Percentiles rank a stretch among this genome's conserved stretches.
These are phyloP conservation scores for Drosophila azteca DNA, from an alignment of 1,140 invertebrate genomes.

Conservation along the genomic window DNA sequence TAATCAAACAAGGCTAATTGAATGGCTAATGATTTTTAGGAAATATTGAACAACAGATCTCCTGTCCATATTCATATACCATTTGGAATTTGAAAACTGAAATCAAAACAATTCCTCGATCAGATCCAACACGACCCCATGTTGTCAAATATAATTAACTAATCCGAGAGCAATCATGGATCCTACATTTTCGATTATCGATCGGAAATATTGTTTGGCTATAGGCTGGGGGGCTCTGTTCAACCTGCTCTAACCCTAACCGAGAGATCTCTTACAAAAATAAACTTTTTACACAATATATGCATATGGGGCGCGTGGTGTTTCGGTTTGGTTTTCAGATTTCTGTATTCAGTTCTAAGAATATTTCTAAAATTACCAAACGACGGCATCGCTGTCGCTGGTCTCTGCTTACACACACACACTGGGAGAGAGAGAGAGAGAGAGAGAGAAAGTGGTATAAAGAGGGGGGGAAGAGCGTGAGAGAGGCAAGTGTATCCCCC, in stretches of 20 bases:
- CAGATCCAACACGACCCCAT: conserved; percentile 39
- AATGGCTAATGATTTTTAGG: conserved; percentile 33
- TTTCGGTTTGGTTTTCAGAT: conserved; percentile 46
- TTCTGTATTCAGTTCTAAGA: conserved; percentile 60
- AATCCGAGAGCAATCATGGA: conserved; percentile 16
- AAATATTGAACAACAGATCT: conserved; percentile 59
- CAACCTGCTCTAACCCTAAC: conserved; percentile 27
- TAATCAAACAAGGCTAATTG: conserved; percentile 56
- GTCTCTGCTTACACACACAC: background rate
- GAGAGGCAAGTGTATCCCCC: conserved; percentile 30
- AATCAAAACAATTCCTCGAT: conserved; percentile 3
- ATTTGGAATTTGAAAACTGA: conserved; percentile 44
- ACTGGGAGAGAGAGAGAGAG: conserved; percentile 19
- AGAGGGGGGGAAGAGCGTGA: background rate
- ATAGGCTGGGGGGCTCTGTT: conserved; percentile 2
- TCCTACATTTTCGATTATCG: conserved; percentile 42
- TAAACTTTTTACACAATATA: conserved; percentile 77
- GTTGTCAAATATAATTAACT: conserved; percentile 63
- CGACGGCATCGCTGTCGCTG: conserved; percentile 5
- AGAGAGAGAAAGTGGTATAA: conserved; percentile 20
- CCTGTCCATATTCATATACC: conserved; percentile 19
- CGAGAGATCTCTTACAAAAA: conserved; percentile 53
- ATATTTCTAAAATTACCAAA: conserved; percentile 68
- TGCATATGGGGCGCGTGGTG: conserved; percentile 66
- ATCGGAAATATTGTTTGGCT: conserved; percentile 50